Base-by-base conservation (phyloP, 2,797 vertebrate species). In the Phoeniculus purpureus region DNA sequence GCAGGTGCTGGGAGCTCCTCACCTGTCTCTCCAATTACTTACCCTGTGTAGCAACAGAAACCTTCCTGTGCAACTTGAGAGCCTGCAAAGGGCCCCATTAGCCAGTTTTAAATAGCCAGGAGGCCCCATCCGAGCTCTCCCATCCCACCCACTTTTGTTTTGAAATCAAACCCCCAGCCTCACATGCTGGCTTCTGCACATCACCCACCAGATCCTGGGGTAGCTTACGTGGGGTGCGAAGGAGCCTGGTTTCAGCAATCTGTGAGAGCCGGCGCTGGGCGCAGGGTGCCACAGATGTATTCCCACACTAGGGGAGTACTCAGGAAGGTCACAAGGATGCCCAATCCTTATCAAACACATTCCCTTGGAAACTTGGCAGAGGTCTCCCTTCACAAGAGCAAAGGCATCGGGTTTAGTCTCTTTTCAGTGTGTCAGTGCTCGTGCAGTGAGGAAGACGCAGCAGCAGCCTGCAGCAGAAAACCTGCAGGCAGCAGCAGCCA, bases 351-450 rank as follows among this genome's bases (percentile, higher is more conserved):
- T 98, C 98, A 94, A 95, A 98, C 97, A 97, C 97, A 83, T 98
- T 98, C 97, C 79, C 95, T 97, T 97, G 98, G 98, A 98, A 98
- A 98, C 97, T 98, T 98, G 98, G 97, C 97, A 96, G 76, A 43
- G 67, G 19, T 23, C 92, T 93, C 52, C 3, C 90, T 96, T 85
- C 58, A 79, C 94, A 85, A 81, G 91, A 95, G 83, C 94, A 80
- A 55, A 22, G 54, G 71, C 92, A 87, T 90, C 90, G 47, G 27
- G 2, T 78, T 82, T 29, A 78, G 76, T 19, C 37, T 73, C n/a
- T 23, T 13, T 82, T 61, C 52, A 29, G 15, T 75, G 74, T 84
- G 65, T 55, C 45, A 43, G 22, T 31, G 18, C 80, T 74, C 66
- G 45, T 77, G 50, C 71, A 80, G n/a, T n/a, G n/a, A n/a, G n/a